Evolutionary conservation across 2,888 invertebrate genomes (phyloP).

Genomic region (Drosophila suboccidentalis): DNA sequence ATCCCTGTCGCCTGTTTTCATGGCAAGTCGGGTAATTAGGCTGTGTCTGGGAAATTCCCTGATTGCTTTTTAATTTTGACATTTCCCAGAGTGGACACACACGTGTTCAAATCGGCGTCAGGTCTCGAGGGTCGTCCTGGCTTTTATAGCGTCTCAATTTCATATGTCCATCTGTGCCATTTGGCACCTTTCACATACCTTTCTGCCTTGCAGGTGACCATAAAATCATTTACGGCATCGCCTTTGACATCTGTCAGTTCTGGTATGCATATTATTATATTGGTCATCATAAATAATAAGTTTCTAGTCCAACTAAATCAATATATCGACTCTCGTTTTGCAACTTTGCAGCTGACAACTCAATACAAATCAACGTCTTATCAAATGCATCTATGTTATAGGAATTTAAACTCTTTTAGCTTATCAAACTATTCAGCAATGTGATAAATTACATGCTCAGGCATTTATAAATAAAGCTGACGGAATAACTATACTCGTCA

Average conservation of each 20-base stretch:
- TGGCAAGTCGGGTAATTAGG: slow-evolving; percentile 33
- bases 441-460: slow-evolving; percentile 15
- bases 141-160: slow-evolving; percentile 31
- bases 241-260: slow-evolving; percentile 25
- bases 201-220: slow-evolving; percentile 16
- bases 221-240: slow-evolving; percentile 16
- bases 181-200: slow-evolving; percentile 21
- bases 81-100: slow-evolving; percentile 38
- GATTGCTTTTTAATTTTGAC: slow-evolving; percentile 64
- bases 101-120: slow-evolving; percentile 29
- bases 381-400: slow-evolving; percentile 1
- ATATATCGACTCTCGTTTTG: slow-evolving; percentile 14
- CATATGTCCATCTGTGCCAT: neutral
- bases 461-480: slow-evolving; percentile 29
- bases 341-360: slow-evolving; percentile 17
- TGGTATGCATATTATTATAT: slow-evolving; percentile 3
- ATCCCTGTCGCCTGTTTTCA: slow-evolving; percentile 23
- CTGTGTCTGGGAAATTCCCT: slow-evolving; percentile 45
- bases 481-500: slow-evolving; percentile 8
- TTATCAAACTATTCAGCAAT: slow-evolving; percentile 3
- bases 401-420: neutral
- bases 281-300: slow-evolving; percentile 9
- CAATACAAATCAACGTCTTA: neutral
- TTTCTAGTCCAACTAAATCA: slow-evolving; percentile 22
- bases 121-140: neutral